phyloP scores from a whole-genome alignment of 2,888 invertebrate species.

The Epistrophe eligans region DNA sequence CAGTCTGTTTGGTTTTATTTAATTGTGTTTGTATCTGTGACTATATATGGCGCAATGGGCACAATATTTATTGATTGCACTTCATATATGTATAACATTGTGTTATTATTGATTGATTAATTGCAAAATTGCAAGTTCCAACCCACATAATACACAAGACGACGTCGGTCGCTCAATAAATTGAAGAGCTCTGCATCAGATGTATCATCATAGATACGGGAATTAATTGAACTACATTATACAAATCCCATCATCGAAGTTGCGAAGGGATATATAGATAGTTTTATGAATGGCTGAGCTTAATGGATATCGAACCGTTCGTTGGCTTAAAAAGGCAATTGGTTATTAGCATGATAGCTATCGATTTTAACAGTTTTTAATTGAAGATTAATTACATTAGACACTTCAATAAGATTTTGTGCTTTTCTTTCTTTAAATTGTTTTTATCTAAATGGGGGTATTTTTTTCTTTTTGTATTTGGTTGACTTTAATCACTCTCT shows the following conservation, averaged over 20 bases:
- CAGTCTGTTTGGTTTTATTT: not conserved
- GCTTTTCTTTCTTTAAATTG: not conserved
- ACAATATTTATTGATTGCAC: constrained; percentile 60
- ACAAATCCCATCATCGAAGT: not conserved
- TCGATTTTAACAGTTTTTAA: constrained; percentile 28
- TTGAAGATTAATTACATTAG: constrained; percentile 13
- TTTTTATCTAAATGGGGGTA: too few relatives aligned
- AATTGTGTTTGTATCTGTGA: not conserved
- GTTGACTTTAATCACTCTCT: not conserved
- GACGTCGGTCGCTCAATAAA: constrained; percentile 9
- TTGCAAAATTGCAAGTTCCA: constrained; percentile 51
- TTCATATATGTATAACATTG: constrained; percentile 8
- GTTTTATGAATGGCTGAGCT: constrained; percentile 30
- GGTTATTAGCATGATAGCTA: not conserved
- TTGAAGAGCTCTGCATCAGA: constrained; percentile 11
- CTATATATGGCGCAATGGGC: constrained; percentile 26
- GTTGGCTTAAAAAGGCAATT: not conserved
- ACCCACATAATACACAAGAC: constrained; percentile 10
- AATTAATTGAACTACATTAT: constrained; percentile 1
- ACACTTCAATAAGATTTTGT: not conserved
- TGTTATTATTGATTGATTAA: constrained; percentile 66
- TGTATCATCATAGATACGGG: not conserved
- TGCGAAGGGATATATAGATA: not conserved
- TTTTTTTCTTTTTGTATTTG: not conserved
- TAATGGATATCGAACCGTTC: not conserved